Evolutionary conservation across 2,797 vertebrate species (phyloP).

Genomic region (Rhyacichthys aspro): DNA sequence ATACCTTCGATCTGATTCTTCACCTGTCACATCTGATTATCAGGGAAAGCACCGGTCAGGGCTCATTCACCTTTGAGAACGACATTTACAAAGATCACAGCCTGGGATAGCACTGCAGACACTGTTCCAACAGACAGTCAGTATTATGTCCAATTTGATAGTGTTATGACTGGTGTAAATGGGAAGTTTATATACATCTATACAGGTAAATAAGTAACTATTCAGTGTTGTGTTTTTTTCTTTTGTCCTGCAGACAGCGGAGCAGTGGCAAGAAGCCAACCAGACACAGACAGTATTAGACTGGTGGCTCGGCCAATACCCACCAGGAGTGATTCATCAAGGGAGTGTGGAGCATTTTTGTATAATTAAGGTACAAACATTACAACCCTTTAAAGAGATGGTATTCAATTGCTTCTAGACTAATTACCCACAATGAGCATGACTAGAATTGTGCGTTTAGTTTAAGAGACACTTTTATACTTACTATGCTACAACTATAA

Average conservation of each 20-base stretch:
- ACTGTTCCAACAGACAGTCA: too few relatives aligned
- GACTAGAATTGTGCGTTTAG: too few relatives aligned
- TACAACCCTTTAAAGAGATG: constrained; percentile 5
- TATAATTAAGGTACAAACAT: constrained; percentile 3
- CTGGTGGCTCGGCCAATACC: constrained; percentile 45
- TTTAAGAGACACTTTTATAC: too few relatives aligned
- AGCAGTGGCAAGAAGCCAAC: constrained; percentile 42
- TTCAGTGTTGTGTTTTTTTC: constrained; percentile 12
- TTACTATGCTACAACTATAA: too few relatives aligned
- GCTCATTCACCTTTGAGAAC: too few relatives aligned
- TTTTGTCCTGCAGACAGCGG: constrained; percentile 39
- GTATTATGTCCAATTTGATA: too few relatives aligned
- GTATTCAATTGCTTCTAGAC: background rate
- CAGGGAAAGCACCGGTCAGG: constrained; percentile 28
- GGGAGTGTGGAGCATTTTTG: constrained; percentile 1
- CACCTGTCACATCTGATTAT: constrained; percentile 32
- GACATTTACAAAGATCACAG: too few relatives aligned
- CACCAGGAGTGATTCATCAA: constrained; percentile 54
- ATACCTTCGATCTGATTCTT: constrained; percentile 46
- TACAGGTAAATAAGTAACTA: background rate
- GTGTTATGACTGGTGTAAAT: too few relatives aligned
- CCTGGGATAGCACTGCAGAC: too few relatives aligned
- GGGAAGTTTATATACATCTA: too few relatives aligned
- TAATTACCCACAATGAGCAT: too few relatives aligned
- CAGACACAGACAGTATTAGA: constrained; percentile 58